Percentiles rank a stretch among this genome's conserved stretches.
Evolutionary conservation across 1,140 invertebrate species (phyloP).

Genomic region (Scaptomyza hsui): DNA sequence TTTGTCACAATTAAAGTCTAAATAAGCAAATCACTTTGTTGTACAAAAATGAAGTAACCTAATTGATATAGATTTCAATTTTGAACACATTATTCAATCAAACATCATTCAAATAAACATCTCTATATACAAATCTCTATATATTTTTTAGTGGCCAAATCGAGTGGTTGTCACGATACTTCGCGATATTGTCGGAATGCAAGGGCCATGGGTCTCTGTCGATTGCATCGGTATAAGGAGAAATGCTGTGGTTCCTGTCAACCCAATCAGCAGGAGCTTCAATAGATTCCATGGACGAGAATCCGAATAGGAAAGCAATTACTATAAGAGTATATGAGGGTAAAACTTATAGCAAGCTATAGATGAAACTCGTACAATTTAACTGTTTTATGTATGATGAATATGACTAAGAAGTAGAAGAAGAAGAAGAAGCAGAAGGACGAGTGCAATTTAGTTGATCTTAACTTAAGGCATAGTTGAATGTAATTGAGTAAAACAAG

Average conservation of each 20-base stretch:
- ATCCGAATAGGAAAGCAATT: constrained; percentile 65
- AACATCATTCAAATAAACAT: too few species aligned
- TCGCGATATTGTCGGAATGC: constrained; percentile 92
- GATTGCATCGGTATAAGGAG: constrained; percentile 90
- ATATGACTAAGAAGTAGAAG: constrained; percentile 1
- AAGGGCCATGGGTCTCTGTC: constrained; percentile 92
- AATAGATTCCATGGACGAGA: constrained; percentile 37
- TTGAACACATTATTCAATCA: too few species aligned
- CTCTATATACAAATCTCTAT: not conserved
- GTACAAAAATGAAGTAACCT: too few species aligned
- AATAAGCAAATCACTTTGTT: too few species aligned
- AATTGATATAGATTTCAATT: too few species aligned
- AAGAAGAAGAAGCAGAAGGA: not conserved
- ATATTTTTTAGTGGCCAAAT: constrained; percentile 24
- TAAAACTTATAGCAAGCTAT: constrained; percentile 54
- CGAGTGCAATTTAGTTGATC: constrained; percentile 30
- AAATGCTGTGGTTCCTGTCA: constrained; percentile 93
- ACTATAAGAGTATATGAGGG: constrained; percentile 54
- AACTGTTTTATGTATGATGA: constrained; percentile 30
- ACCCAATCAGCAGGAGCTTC: constrained; percentile 49
- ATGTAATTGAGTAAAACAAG: constrained; percentile 33
- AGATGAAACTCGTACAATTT: constrained; percentile 48
- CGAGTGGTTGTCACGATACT: constrained; percentile 88
- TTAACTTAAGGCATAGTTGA: constrained; percentile 40
- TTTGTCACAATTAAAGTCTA: too few species aligned